phyloP scores from a whole-genome alignment of 1,140 invertebrate species.

The Drosophila hydei region DNA sequence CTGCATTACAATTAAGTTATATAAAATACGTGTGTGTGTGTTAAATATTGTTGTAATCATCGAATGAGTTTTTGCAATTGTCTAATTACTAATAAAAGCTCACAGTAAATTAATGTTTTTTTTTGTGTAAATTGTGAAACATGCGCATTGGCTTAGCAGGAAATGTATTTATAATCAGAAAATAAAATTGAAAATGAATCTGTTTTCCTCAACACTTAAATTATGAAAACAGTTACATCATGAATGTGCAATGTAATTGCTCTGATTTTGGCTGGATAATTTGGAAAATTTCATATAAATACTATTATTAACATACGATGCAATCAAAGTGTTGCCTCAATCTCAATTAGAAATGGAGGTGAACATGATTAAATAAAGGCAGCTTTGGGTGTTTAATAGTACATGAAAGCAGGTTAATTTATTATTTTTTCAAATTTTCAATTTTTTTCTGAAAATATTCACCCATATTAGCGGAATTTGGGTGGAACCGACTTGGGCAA shows the following conservation, averaged over 20 bases:
- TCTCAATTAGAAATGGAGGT: not conserved
- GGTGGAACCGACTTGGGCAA: not conserved
- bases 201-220: slow-evolving; percentile 17
- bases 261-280: slow-evolving; percentile 1
- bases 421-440: too few species aligned
- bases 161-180: slow-evolving; percentile 54
- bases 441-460: too few species aligned
- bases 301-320: not conserved
- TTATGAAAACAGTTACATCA: slow-evolving; percentile 8
- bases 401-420: too few species aligned
- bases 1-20: slow-evolving; percentile 36
- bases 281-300: not conserved
- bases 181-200: slow-evolving; percentile 5
- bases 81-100: slow-evolving; percentile 60
- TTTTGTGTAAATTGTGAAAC: slow-evolving; percentile 39
- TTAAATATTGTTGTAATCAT: slow-evolving; percentile 51
- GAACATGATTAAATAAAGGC: not conserved
- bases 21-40: slow-evolving; percentile 33
- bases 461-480: not conserved
- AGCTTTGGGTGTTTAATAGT: too few species aligned
- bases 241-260: not conserved
- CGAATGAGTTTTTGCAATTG: slow-evolving; percentile 61
- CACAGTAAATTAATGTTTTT: slow-evolving; percentile 17
- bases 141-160: slow-evolving; percentile 29
- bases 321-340: not conserved